Percentiles rank a stretch among this genome's conserved stretches.
These are phyloP conservation scores for Pachypeltis micranthus DNA, from an alignment of 1,140 invertebrate species.

Conservation along the genomic window DNA sequence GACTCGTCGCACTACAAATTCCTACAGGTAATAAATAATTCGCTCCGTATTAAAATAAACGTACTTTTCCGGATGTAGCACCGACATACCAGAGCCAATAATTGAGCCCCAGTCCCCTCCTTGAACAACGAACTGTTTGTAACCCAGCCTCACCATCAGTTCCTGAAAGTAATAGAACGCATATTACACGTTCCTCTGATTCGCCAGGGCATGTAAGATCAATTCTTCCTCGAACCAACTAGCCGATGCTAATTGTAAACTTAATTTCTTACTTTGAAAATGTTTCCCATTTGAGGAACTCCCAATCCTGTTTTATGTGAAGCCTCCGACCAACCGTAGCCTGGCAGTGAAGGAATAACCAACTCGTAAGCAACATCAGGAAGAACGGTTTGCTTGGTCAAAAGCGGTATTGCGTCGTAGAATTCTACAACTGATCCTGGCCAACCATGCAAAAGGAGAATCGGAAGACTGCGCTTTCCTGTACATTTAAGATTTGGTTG, in stretches of 20 bases:
- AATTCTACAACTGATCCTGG: constrained; percentile 80
- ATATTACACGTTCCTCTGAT: too few species aligned
- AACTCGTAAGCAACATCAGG: constrained; percentile 63
- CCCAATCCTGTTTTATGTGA: constrained; percentile 49
- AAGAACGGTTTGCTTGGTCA: constrained; percentile 44
- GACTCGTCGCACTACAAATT: too few species aligned
- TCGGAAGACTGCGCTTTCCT: constrained; percentile 41
- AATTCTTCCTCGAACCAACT: too few species aligned
- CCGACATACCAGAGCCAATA: constrained; percentile 46
- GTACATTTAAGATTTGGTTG: too few species aligned
- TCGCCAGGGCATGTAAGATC: too few species aligned
- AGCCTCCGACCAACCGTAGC: constrained; percentile 70
- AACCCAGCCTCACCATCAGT: constrained; percentile 46
- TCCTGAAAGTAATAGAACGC: too few species aligned
- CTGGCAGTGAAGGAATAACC: constrained; percentile 66
- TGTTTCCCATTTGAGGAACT: constrained; percentile 47
- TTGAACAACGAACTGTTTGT: constrained; percentile 65
- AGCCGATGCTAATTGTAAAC: too few species aligned
- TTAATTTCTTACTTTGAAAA: too few species aligned
- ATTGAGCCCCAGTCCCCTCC: constrained; percentile 73
- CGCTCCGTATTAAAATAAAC: too few species aligned
- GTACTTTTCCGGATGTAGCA: constrained; percentile 51
- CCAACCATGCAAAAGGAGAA: constrained; percentile 76
- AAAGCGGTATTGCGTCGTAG: constrained; percentile 60
- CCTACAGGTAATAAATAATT: too few species aligned